Evolutionary conservation across 2,888 invertebrate species (phyloP).

Genomic region (Cynaeus angustus): DNA sequence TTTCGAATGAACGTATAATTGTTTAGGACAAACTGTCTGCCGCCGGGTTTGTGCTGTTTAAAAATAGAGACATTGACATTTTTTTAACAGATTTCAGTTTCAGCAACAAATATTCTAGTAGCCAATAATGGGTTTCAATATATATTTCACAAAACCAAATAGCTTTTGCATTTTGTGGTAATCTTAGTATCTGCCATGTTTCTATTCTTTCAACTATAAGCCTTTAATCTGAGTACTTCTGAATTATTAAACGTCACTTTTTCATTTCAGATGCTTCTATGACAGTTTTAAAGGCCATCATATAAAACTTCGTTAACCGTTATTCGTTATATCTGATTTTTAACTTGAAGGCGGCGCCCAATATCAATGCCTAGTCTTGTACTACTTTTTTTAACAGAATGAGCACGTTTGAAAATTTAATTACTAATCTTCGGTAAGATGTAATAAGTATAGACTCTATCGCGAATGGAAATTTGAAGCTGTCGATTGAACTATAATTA

Average conservation of each 20-base stretch:
- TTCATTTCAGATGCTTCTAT: not conserved
- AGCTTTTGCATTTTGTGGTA: too few relatives aligned
- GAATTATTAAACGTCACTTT: not conserved
- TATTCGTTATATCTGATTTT: conserved; percentile 7
- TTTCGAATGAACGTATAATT: too few relatives aligned
- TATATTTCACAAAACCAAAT: too few relatives aligned
- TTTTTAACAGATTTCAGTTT: too few relatives aligned
- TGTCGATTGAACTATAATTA: conserved; percentile 6
- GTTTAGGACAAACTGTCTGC: too few relatives aligned
- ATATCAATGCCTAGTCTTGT: not conserved
- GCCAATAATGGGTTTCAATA: too few relatives aligned
- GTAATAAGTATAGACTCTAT: not conserved
- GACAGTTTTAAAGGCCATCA: not conserved
- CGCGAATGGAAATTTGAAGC: not conserved
- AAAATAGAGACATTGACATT: too few relatives aligned
- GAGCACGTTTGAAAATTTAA: conserved; percentile 23
- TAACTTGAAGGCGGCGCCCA: conserved; percentile 10
- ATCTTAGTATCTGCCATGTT: too few relatives aligned
- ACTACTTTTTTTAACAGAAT: conserved; percentile 15
- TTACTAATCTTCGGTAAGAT: conserved; percentile 2
- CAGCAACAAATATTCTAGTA: too few relatives aligned
- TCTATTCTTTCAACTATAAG: too few relatives aligned
- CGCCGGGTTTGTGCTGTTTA: too few relatives aligned
- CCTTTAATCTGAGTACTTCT: too few relatives aligned
- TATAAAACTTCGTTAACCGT: conserved; percentile 3